A percentile compares a stretch with the other conserved stretches of the same genome.
Conservation (phyloP, 2,113 vertebrate species). For the Pitta sordida region DNA sequence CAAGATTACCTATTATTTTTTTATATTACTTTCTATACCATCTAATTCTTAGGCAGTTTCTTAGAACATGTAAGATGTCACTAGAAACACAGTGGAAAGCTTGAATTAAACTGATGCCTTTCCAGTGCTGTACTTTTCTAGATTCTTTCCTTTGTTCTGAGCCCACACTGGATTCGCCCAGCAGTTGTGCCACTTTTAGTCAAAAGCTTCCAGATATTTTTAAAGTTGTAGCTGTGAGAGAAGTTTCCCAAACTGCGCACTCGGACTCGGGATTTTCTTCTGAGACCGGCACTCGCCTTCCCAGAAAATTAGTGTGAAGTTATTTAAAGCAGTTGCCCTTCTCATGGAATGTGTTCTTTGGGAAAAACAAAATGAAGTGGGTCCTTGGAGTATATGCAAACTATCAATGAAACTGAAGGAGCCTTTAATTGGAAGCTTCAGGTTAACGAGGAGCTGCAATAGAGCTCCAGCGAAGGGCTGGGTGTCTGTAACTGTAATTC, state of each 20-base stretch:
- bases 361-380: background rate
- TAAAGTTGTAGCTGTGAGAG: background rate
- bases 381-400: conserved; percentile 25
- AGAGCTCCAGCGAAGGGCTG: background rate
- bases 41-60: background rate
- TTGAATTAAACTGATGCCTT: background rate
- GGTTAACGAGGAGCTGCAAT: conserved; percentile 43
- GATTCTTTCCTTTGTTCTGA: background rate
- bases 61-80: background rate
- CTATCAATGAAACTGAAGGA: conserved; percentile 42
- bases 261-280: background rate
- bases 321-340: conserved; percentile 52
- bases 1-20: background rate
- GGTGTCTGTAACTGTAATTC: conserved; percentile 33
- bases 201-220: background rate
- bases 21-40: background rate
- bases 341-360: background rate
- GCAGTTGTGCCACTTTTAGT: background rate
- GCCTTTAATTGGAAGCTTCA: conserved; percentile 45
- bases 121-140: background rate
- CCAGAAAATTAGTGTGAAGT: conserved; percentile 29
- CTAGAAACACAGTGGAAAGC: background rate
- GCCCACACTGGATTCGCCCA: background rate
- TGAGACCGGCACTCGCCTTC: background rate
- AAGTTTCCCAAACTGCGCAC: background rate